Conservation (phyloP, 1,140 invertebrate species). For the Drosophila kohkoa region DNA sequence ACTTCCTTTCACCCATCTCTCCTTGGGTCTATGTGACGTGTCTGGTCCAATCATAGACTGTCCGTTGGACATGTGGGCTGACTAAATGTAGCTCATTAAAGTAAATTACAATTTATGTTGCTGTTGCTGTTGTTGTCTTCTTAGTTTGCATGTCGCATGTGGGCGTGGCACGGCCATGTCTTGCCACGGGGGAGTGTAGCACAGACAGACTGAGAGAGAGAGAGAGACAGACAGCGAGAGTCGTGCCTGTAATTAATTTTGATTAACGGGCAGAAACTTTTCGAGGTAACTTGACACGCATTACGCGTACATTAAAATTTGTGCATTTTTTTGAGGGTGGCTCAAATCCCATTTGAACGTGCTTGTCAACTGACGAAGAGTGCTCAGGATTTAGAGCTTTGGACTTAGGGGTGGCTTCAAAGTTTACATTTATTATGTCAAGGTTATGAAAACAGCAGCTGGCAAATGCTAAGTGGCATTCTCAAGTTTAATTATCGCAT, state of each 20-base stretch:
- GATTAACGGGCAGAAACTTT: constrained; percentile 76
- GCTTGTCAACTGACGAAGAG: background rate
- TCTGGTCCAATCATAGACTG: constrained; percentile 41
- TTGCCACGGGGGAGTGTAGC: constrained; percentile 4
- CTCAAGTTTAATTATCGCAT: background rate
- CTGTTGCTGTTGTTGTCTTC: constrained; percentile 39
- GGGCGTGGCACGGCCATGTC: constrained; percentile 59
- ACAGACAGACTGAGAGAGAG: constrained; percentile 1
- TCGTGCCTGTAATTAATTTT: constrained; percentile 78
- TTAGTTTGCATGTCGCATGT: constrained; percentile 77
- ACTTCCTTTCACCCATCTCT: constrained; percentile 16
- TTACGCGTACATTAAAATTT: constrained; percentile 54
- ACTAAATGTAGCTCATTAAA: constrained; percentile 79
- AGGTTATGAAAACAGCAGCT: constrained; percentile 2
- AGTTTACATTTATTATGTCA: constrained; percentile 26
- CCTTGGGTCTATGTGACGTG: constrained; percentile 11
- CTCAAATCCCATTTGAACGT: constrained; percentile 6
- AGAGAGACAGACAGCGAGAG: background rate
- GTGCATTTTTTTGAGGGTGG: constrained; percentile 35
- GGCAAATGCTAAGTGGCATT: constrained; percentile 25
- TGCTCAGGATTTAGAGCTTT: background rate
- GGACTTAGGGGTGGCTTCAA: constrained; percentile 19
- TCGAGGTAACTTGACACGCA: constrained; percentile 65
- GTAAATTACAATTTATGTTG: constrained; percentile 77
- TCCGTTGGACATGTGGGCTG: constrained; percentile 51